Percentiles rank a stretch among this genome's conserved stretches.
These are phyloP conservation scores for Sphaeramia orbicularis DNA, from an alignment of 2,797 vertebrate genomes.

Conservation along the genomic window DNA sequence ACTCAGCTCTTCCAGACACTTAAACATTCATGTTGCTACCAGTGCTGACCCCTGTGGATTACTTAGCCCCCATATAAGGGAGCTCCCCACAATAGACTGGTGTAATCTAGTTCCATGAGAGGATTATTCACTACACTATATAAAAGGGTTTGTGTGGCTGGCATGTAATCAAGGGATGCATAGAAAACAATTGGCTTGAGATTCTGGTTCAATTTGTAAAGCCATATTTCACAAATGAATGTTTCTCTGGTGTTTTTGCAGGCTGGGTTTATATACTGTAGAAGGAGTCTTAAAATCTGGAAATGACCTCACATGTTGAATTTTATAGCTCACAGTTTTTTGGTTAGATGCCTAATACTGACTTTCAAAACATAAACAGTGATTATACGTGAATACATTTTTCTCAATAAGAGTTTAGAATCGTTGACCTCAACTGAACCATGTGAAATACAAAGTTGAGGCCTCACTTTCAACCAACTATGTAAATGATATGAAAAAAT, in stretches of 20 bases:
- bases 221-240: neutral
- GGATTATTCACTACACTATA: constrained; percentile 6
- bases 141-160: constrained; percentile 24
- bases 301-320: too few species aligned
- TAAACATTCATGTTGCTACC: constrained; percentile 12
- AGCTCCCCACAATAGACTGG: constrained; percentile 24
- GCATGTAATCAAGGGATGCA: constrained; percentile 37
- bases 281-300: too few species aligned
- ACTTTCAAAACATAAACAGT: too few species aligned
- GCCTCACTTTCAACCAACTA: too few species aligned
- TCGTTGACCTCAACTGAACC: too few species aligned
- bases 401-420: too few species aligned
- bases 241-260: neutral
- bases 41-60: constrained; percentile 21
- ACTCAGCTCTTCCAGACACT: constrained; percentile 4
- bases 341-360: too few species aligned
- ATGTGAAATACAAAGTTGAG: too few species aligned
- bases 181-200: constrained; percentile 9
- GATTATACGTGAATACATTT: too few species aligned
- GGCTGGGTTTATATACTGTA: too few species aligned
- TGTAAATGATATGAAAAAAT: too few species aligned
- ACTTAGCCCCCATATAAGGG: constrained; percentile 17
- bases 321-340: too few species aligned
- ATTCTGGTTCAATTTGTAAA: neutral
- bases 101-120: constrained; percentile 35